These are phyloP conservation scores for Trichechus manatus DNA, from an alignment of 2,113 vertebrate genomes.

Conservation along the genomic window DNA sequence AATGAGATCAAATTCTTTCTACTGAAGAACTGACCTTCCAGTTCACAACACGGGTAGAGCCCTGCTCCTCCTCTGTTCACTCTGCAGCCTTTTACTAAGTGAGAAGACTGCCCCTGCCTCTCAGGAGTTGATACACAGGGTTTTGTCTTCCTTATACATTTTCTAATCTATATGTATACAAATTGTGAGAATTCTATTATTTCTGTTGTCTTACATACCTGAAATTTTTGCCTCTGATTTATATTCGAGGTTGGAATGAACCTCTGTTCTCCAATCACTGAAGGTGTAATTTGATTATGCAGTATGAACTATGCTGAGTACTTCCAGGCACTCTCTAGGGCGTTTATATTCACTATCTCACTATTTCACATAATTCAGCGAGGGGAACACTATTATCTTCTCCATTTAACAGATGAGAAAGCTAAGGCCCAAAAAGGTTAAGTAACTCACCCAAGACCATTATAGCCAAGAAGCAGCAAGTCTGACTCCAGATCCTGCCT, in stretches of 20 bases:
- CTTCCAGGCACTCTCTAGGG: background rate
- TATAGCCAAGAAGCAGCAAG: background rate
- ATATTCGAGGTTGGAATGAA: background rate
- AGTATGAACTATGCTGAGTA: background rate
- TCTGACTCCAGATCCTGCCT: background rate
- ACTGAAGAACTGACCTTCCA: background rate
- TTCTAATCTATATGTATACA: background rate
- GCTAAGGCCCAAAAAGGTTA: background rate
- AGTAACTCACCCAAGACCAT: background rate
- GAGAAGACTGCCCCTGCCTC: rapidly evolving
- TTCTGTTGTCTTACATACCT: background rate
- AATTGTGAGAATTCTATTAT: background rate
- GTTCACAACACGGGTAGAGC: background rate
- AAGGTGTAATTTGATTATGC: background rate
- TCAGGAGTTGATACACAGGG: background rate
- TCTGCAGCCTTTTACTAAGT: background rate
- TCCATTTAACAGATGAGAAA: background rate
- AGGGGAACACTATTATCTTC: background rate
- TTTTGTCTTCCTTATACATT: background rate
- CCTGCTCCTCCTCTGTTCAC: background rate
- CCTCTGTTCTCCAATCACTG: background rate
- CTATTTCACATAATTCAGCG: background rate
- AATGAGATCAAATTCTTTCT: background rate
- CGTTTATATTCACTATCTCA: background rate
- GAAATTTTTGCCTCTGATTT: background rate